phyloP scores from a whole-genome alignment of 2,888 invertebrate species.

The Pardosa pseudoannulata region DNA sequence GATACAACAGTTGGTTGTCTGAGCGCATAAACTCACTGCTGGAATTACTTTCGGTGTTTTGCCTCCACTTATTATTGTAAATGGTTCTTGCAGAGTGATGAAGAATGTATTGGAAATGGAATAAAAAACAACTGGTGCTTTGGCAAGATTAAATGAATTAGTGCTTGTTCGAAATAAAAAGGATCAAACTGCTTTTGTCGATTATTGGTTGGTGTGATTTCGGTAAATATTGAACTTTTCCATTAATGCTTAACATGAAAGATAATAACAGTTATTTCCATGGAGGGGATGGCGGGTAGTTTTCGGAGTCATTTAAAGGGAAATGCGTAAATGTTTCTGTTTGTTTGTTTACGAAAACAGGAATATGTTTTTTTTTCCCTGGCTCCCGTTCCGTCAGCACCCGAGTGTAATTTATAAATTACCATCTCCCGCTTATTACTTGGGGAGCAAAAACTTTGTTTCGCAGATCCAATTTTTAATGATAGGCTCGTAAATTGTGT shows the following conservation, averaged over 20 bases:
- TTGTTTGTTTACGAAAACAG: background rate
- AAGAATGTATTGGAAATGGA: conserved; percentile 11
- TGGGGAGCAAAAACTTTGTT: background rate
- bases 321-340: conserved; percentile 4
- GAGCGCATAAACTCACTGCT: background rate
- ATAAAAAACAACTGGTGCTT: background rate
- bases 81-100: background rate
- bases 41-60: conserved; percentile 14
- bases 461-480: background rate
- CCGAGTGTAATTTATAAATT: background rate
- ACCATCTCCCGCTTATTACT: background rate
- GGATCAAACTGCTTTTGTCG: conserved; percentile 15
- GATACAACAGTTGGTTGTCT: conserved; percentile 63
- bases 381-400: background rate
- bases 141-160: conserved; percentile 5
- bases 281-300: background rate
- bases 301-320: conserved; percentile 4
- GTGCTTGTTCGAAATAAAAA: conserved; percentile 10
- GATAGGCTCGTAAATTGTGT: background rate
- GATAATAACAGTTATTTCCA: conserved; percentile 15
- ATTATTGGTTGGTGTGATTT: conserved; percentile 12
- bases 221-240: conserved; percentile 17
- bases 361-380: background rate
- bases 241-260: conserved; percentile 1
- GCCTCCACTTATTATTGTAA: conserved; percentile 21